Percentiles rank a stretch among this genome's conserved stretches.
These are phyloP conservation scores for Cheilosia scutellata DNA, from an alignment of 2,888 invertebrate species.

Conservation along the genomic window DNA sequence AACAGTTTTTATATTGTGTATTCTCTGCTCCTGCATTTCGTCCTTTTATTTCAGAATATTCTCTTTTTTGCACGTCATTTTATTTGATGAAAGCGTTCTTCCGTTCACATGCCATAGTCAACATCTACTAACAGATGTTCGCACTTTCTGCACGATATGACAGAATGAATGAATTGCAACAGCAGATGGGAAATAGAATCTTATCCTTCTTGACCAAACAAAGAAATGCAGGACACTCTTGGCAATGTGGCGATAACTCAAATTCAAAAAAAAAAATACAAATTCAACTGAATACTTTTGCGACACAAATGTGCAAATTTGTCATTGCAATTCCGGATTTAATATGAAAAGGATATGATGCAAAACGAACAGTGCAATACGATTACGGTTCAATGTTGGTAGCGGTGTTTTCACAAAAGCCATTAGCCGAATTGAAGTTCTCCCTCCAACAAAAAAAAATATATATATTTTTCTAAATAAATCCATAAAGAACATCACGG, in stretches of 20 bases:
- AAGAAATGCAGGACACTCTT: background rate
- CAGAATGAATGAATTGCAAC: background rate
- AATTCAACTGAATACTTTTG: too few species aligned
- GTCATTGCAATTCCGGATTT: background rate
- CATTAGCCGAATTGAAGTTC: constrained; percentile 24
- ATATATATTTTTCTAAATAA: background rate
- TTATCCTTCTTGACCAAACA: background rate
- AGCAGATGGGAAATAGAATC: background rate
- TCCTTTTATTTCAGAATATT: background rate
- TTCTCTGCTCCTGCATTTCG: background rate
- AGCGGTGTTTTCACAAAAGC: background rate
- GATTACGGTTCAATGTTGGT: background rate
- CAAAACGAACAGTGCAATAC: too few species aligned
- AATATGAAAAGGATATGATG: background rate
- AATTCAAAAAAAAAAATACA: too few species aligned
- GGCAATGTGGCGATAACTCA: background rate
- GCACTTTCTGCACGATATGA: background rate
- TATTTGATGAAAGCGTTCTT: background rate
- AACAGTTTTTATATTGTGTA: background rate
- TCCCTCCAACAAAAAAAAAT: background rate
- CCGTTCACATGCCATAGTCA: background rate
- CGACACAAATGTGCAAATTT: background rate
- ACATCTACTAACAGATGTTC: background rate
- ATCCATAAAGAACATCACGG: background rate
- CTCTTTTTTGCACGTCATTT: background rate